These are phyloP conservation scores for Mus minutoides DNA, from an alignment of 2,797 vertebrate genomes.

Conservation along the genomic window DNA sequence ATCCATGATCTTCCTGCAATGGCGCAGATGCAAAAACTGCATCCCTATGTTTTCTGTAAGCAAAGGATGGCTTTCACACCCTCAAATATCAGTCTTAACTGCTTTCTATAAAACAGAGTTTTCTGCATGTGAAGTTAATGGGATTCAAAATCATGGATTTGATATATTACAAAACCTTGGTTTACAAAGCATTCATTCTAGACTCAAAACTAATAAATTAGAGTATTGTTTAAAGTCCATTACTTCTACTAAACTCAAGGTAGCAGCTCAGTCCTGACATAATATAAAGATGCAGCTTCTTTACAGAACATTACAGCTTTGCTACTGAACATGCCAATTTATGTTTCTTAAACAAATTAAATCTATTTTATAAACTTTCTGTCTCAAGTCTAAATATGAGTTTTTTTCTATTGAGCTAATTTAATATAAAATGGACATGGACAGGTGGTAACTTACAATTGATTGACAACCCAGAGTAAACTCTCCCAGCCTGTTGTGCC, in stretches of 20 bases:
- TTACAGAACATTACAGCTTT: background rate
- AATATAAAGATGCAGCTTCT: background rate
- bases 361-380: slow-evolving; percentile 12
- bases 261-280: background rate
- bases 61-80: background rate
- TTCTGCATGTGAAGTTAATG: background rate
- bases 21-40: slow-evolving; percentile 56
- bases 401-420: background rate
- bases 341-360: background rate
- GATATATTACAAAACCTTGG: background rate
- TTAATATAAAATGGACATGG: background rate
- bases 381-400: slow-evolving; percentile 25
- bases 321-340: background rate
- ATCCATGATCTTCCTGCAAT: slow-evolving; percentile 40
- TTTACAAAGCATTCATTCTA: background rate
- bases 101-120: slow-evolving; percentile 47
- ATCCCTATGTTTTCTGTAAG: slow-evolving; percentile 32
- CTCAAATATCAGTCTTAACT: slow-evolving; percentile 54
- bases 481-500: slow-evolving; percentile 99
- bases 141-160: background rate
- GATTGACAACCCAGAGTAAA: slow-evolving; percentile 98
- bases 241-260: background rate
- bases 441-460: slow-evolving; percentile 92
- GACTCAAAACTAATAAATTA: slow-evolving; percentile 23
- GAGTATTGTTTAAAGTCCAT: background rate